Conservation (phyloP, 2,888 invertebrate genomes). For the Cylloceria caligata region DNA sequence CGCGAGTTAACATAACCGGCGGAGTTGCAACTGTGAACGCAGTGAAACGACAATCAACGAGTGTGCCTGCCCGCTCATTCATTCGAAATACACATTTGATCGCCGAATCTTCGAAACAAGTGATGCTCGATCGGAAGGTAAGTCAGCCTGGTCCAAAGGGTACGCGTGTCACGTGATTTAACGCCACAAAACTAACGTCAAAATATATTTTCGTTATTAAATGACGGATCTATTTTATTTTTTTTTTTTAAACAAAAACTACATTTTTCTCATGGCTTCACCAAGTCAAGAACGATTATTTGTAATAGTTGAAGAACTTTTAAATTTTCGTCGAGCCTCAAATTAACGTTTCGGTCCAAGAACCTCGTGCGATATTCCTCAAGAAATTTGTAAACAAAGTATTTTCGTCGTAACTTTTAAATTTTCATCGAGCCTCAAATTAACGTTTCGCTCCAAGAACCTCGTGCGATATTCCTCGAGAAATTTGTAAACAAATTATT, state of each 20-base stretch:
- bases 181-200: constrained; percentile 30
- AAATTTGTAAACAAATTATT: too few species aligned
- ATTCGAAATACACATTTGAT: constrained; percentile 32
- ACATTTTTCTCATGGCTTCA: too few species aligned
- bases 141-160: constrained; percentile 50
- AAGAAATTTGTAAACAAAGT: too few species aligned
- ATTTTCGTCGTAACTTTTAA: too few species aligned
- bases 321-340: too few species aligned
- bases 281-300: background rate
- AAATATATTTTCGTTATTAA: constrained; percentile 1
- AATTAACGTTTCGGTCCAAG: too few species aligned
- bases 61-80: constrained; percentile 7
- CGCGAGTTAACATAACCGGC: constrained; percentile 57
- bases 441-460: background rate
- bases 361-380: too few species aligned
- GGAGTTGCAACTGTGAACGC: constrained; percentile 16
- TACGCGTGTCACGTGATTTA: constrained; percentile 49
- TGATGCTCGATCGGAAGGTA: constrained; percentile 61
- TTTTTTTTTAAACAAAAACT: too few species aligned
- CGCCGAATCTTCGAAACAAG: constrained; percentile 50
- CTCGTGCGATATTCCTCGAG: background rate
- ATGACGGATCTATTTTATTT: too few species aligned
- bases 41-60: constrained; percentile 39
- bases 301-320: background rate
- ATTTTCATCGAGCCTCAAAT: background rate